A percentile compares a stretch with the other conserved stretches of the same genome.
These are phyloP conservation scores for Hyperopisus bebe DNA, from an alignment of 2,113 vertebrate genomes.

Conservation along the genomic window DNA sequence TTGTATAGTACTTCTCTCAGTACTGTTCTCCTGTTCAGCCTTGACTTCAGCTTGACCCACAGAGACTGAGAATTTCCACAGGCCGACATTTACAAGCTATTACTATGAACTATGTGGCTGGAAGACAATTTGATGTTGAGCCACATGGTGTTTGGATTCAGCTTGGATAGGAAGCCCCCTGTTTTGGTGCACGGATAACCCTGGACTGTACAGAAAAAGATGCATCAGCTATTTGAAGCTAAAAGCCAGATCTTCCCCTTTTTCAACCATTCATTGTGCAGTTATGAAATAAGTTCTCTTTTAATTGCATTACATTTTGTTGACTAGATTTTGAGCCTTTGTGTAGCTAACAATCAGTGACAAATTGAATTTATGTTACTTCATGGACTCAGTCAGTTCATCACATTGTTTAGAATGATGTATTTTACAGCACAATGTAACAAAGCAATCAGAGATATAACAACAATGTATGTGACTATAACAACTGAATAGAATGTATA, in stretches of 20 bases:
- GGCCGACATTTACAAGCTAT: slow-evolving; percentile 50
- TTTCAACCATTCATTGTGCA: background rate
- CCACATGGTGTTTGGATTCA: slow-evolving; percentile 33
- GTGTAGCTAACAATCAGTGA: background rate
- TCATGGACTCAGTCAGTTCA: background rate
- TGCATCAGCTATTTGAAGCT: background rate
- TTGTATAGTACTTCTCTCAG: background rate
- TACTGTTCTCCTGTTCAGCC: slow-evolving; percentile 12
- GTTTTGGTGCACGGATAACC: slow-evolving; percentile 23
- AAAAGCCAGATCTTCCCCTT: background rate
- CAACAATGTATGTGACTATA: background rate
- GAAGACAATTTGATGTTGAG: slow-evolving; percentile 38
- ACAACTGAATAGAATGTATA: background rate
- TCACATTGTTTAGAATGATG: background rate
- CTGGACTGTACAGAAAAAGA: slow-evolving; percentile 4
- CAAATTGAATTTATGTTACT: background rate
- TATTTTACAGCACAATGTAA: background rate
- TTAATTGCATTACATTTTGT: background rate
- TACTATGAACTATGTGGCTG: slow-evolving; percentile 40
- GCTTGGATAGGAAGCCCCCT: slow-evolving; percentile 25
- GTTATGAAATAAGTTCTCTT: background rate
- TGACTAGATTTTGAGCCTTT: background rate
- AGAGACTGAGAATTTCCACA: slow-evolving; percentile 37
- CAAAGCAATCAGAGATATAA: background rate
- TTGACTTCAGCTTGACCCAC: slow-evolving; percentile 33